phyloP scores from a whole-genome alignment of 2,888 invertebrate genomes.

The Eupithecia insigniata region DNA sequence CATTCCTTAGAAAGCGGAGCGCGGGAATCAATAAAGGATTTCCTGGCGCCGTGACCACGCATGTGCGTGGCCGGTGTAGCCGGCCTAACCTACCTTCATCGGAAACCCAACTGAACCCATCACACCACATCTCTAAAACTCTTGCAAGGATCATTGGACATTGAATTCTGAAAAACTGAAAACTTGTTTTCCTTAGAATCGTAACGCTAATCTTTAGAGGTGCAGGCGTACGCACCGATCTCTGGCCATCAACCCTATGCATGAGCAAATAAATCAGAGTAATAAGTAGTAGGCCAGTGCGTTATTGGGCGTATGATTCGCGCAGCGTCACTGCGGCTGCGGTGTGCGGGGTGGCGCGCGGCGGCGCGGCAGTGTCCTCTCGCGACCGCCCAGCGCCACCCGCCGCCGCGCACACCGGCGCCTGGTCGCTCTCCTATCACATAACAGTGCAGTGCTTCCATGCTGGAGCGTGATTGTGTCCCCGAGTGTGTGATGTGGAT shows the following conservation, averaged over 20 bases:
- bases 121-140: conserved; percentile 8
- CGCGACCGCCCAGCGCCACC: conserved; percentile 51
- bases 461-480: conserved; percentile 65
- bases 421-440: conserved; percentile 50
- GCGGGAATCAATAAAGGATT: conserved; percentile 85
- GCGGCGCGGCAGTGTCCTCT: conserved; percentile 53
- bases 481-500: conserved; percentile 71
- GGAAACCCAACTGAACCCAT: conserved; percentile 7
- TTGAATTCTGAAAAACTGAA: conserved; percentile 7
- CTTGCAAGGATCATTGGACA: conserved; percentile 10
- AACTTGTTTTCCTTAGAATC: conserved; percentile 2
- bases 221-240: conserved; percentile 53
- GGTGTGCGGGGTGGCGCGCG: conserved; percentile 52
- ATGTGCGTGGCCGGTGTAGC: conserved; percentile 74
- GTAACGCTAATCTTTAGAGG: conserved; percentile 10
- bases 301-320: conserved; percentile 83
- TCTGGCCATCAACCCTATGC: conserved; percentile 71
- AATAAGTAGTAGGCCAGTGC: conserved; percentile 76
- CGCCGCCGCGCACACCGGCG: conserved; percentile 17
- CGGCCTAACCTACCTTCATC: conserved; percentile 46
- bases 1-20: conserved; percentile 81
- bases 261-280: conserved; percentile 79
- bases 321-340: conserved; percentile 81
- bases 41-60: conserved; percentile 83
- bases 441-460: conserved; percentile 69